Conservation (phyloP, 2,888 invertebrate species). For the Thereva nobilitata region DNA sequence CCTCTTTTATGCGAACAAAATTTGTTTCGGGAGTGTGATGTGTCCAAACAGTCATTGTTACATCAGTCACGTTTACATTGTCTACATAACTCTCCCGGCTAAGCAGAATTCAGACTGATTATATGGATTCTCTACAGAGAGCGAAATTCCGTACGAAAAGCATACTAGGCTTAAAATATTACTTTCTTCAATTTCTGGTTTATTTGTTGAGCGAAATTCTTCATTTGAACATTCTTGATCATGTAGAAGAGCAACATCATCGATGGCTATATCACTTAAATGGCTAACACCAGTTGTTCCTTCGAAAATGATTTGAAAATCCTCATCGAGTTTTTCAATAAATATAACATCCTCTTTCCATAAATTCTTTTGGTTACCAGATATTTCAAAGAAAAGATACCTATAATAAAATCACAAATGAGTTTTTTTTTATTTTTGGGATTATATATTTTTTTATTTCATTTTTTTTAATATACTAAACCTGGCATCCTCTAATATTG, state of each 20-base stretch:
- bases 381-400: conserved; percentile 64
- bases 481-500: conserved; percentile 44
- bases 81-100: no score
- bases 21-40: no score
- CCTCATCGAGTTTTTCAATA: conserved; percentile 58
- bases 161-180: no score
- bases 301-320: conserved; percentile 74
- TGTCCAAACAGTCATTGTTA: no score
- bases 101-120: no score
- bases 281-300: conserved; percentile 69
- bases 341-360: conserved; percentile 66
- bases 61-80: no score
- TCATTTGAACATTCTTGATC: conserved; percentile 47
- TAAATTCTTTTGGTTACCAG: conserved; percentile 70
- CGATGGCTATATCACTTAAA: conserved; percentile 79
- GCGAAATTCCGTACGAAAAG: no score
- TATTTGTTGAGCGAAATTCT: conserved; percentile 10
- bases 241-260: conserved; percentile 72
- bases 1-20: no score
- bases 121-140: no score
- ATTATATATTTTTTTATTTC: no score
- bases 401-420: conserved; percentile 37
- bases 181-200: conserved; percentile 36
- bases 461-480: conserved; percentile 14
- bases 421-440: no score